A percentile compares a stretch with the other conserved stretches of the same genome.
These are phyloP conservation scores for Monodelphis domestica DNA, from an alignment of 2,797 vertebrate species.

Conservation along the genomic window DNA sequence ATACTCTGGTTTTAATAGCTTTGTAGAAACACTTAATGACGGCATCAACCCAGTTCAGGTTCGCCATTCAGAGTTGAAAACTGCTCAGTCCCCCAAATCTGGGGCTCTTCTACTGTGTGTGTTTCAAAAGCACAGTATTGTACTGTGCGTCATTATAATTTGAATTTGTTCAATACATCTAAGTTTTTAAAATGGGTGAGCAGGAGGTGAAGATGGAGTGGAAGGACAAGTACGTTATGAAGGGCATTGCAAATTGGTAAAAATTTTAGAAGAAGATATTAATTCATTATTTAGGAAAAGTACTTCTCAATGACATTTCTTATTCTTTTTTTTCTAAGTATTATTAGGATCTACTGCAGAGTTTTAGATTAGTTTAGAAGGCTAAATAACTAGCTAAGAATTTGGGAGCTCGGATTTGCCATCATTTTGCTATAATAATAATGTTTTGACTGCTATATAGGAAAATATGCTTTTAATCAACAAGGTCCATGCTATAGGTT, in stretches of 20 bases:
- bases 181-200: constrained; percentile 30
- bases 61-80: constrained; percentile 27
- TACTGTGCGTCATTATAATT: constrained; percentile 20
- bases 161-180: constrained; percentile 42
- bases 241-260: background rate
- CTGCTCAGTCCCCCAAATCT: constrained; percentile 47
- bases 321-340: constrained; percentile 36
- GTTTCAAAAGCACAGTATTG: constrained; percentile 10
- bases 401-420: background rate
- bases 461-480: background rate
- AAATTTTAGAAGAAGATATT: background rate
- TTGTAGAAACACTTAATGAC: background rate
- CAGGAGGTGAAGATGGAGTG: constrained; percentile 31
- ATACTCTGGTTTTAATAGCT: constrained; percentile 27
- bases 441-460: background rate
- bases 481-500: background rate
- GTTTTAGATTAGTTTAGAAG: background rate
- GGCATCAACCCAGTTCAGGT: constrained; percentile 36
- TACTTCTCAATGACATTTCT: constrained; percentile 11
- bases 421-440: constrained; percentile 7
- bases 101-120: constrained; percentile 1
- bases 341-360: constrained; percentile 3
- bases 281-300: constrained; percentile 23
- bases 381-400: constrained; percentile 4
- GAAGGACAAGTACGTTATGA: constrained; percentile 7